These are phyloP conservation scores for Cardiocondyla obscurior DNA, from an alignment of 1,140 invertebrate species.

Conservation along the genomic window DNA sequence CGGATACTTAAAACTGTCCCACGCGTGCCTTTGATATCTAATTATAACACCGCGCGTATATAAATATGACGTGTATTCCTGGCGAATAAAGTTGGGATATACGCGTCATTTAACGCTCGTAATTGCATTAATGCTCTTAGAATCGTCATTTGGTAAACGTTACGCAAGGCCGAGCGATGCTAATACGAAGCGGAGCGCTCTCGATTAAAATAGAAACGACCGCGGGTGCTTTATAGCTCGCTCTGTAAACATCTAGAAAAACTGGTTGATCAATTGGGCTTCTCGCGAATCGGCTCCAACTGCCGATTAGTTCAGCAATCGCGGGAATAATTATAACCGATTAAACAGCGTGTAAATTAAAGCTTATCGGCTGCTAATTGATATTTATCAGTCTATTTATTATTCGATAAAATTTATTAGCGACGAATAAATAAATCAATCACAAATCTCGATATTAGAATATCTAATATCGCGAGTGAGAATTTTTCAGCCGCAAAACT, in stretches of 20 bases:
- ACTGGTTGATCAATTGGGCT: neutral
- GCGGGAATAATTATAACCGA: neutral
- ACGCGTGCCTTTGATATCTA: too few relatives aligned
- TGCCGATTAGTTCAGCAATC: neutral
- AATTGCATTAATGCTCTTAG: too few relatives aligned
- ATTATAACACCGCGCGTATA: too few relatives aligned
- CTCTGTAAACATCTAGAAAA: neutral
- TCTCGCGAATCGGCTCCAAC: neutral
- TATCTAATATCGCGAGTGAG: neutral
- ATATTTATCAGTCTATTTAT: slow-evolving; percentile 16
- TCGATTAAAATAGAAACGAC: slow-evolving; percentile 4
- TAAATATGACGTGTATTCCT: too few relatives aligned
- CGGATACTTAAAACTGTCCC: too few relatives aligned
- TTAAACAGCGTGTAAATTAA: neutral
- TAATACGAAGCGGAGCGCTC: neutral
- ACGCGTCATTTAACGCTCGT: too few relatives aligned
- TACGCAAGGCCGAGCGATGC: too few relatives aligned
- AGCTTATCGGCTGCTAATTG: neutral
- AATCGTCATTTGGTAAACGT: too few relatives aligned
- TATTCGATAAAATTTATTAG: slow-evolving; percentile 12
- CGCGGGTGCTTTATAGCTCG: neutral
- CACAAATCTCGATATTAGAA: neutral
- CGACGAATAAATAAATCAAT: too few relatives aligned
- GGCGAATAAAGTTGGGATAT: too few relatives aligned
- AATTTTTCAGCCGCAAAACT: neutral